Evolutionary conservation across 2,888 invertebrate species (phyloP).

Genomic region (Epinotia ramella): DNA sequence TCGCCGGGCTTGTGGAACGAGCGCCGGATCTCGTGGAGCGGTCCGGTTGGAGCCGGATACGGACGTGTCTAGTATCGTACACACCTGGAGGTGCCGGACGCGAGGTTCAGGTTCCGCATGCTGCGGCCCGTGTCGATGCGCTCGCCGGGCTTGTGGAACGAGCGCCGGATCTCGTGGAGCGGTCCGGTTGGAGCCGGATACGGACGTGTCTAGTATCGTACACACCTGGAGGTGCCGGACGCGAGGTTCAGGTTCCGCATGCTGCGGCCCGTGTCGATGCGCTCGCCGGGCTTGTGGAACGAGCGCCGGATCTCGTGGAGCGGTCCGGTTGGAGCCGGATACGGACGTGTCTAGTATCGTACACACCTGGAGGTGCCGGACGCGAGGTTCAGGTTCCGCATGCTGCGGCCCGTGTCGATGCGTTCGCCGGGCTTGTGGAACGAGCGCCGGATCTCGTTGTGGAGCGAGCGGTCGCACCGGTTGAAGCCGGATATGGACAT

Average conservation of each 20-base stretch:
- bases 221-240: slow-evolving; percentile 49
- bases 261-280: slow-evolving; percentile 73
- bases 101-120: slow-evolving; percentile 83
- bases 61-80: not conserved
- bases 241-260: slow-evolving; percentile 84
- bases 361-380: slow-evolving; percentile 49
- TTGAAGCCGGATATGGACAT: slow-evolving; percentile 58
- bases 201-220: not conserved
- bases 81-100: slow-evolving; percentile 52
- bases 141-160: slow-evolving; percentile 75
- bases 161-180: slow-evolving; percentile 48
- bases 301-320: slow-evolving; percentile 67
- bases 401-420: slow-evolving; percentile 74
- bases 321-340: slow-evolving; percentile 64
- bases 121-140: slow-evolving; percentile 73
- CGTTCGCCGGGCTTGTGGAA: slow-evolving; percentile 75
- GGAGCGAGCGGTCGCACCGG: slow-evolving; percentile 66
- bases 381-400: slow-evolving; percentile 83
- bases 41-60: no score
- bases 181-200: no score
- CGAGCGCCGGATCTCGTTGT: slow-evolving; percentile 76
- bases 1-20: no score
- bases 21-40: no score
- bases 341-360: slow-evolving; percentile 44
- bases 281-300: slow-evolving; percentile 75